Evolutionary conservation across 64 coral and sea anemone genomes (phyloP), one percentile per base, ranked within the genome.

Genomic region (Porites lutea): DNA sequence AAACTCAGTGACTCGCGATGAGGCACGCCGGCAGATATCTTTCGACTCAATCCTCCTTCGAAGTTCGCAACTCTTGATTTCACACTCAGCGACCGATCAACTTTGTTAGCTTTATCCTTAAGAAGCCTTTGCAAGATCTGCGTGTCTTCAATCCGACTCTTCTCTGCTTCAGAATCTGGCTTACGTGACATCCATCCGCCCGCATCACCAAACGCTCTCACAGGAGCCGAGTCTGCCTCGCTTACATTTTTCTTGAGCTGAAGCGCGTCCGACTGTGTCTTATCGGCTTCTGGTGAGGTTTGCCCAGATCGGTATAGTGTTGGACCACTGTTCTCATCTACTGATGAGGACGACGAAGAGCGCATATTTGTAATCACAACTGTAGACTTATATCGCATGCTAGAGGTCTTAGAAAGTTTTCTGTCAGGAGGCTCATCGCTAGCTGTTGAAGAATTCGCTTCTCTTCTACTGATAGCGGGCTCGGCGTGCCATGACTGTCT

Each of bases 401-500:
- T 68, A 6, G 61, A 51, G 55, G 45, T 49, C 53, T 83, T 89
- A 43, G 52, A 88, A 53, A 74, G 16, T 67, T 74, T 72, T 55
- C 59, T 82, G 6, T 89, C 70, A 0, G 66, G 79, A 27, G 59
- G 64, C 2, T 19, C 46, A 85, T 79, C 77, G 23, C 92, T 89
- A n/a, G 79, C 89, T 1, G 44, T 66, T 7, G 71, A 86, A 0
- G 82, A 78, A 44, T 82, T 88, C 44, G 46, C 63, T 3, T 83
- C 59, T 53, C 78, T 58, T 55, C 70, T 74, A 54, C 5, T 83
- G 54, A 75, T 77, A 55, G 51, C 50, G 63, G 92, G 87, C 49
- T 94, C 92, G 50, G 95, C 91, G 93, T 93, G 95, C 95, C 95
- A 96, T 0, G 95, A 96, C 78, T 96, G 91, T 12, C 95, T 89